A percentile compares a stretch with the other conserved stretches of the same genome.
These are phyloP conservation scores for Atlantisia rogersi DNA, from an alignment of 2,113 vertebrate genomes.

Conservation along the genomic window DNA sequence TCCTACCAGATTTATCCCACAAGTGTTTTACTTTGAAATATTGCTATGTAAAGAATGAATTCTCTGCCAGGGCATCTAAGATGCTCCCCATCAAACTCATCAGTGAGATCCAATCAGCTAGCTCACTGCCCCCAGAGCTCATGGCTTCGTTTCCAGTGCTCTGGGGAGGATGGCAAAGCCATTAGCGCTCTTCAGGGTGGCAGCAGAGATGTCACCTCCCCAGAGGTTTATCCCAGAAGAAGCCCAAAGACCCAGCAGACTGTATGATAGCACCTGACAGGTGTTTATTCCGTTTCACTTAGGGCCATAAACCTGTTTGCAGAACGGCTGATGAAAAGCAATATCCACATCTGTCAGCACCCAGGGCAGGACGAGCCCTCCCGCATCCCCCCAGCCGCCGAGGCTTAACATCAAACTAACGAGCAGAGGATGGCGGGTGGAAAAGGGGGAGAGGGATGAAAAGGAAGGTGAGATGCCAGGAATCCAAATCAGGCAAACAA, in stretches of 20 bases:
- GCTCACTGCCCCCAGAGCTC: background rate
- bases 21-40: background rate
- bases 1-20: background rate
- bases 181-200: background rate
- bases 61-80: background rate
- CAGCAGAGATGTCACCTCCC: background rate
- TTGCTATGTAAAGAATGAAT: background rate
- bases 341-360: conserved; percentile 4
- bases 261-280: background rate
- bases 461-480: background rate
- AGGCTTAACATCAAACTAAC: background rate
- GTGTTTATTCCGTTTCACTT: background rate
- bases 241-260: background rate
- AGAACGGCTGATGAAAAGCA: conserved; percentile 20
- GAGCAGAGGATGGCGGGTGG: background rate
- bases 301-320: background rate
- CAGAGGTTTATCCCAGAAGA: background rate
- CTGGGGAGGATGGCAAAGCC: background rate
- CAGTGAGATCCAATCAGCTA: background rate
- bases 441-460: background rate
- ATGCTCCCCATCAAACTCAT: background rate
- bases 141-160: background rate
- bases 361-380: background rate
- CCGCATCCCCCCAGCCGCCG: background rate
- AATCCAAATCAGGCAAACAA: background rate